A percentile compares a stretch with the other conserved stretches of the same genome.
phyloP scores from a whole-genome alignment of 1,140 invertebrate species.

The Lordiphosa stackelbergi region DNA sequence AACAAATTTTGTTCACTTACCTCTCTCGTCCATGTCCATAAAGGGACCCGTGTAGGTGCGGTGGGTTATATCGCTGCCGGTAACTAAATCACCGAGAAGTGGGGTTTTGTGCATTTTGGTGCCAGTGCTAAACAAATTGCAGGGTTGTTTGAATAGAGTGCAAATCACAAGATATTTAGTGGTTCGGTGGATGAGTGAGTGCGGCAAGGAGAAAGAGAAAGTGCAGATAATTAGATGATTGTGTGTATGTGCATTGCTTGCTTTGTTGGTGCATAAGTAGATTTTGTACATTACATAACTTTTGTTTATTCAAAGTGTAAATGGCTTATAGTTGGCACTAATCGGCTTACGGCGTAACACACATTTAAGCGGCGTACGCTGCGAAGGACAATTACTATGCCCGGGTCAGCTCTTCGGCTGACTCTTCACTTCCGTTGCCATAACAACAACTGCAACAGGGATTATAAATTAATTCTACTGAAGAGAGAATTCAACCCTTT shows the following conservation, averaged over 20 bases:
- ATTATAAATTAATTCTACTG: conserved; percentile 49
- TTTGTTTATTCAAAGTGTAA: conserved; percentile 36
- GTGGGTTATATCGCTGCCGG: conserved; percentile 74
- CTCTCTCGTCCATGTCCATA: conserved; percentile 72
- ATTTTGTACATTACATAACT: conserved; percentile 34
- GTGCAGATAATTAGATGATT: conserved; percentile 7
- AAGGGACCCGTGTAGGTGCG: conserved; percentile 61
- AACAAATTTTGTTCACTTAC: conserved; percentile 41
- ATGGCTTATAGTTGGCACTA: conserved; percentile 42
- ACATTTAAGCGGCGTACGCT: neutral
- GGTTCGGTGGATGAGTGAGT: neutral
- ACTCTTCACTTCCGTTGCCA: conserved; percentile 45
- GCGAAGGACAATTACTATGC: no score
- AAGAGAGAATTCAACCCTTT: neutral
- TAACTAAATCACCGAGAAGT: conserved; percentile 63
- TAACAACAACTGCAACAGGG: conserved; percentile 19
- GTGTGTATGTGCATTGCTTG: conserved; percentile 17
- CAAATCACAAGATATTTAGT: conserved; percentile 29
- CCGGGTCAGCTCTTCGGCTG: conserved; percentile 8
- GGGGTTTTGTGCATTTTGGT: conserved; percentile 69
- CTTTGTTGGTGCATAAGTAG: conserved; percentile 26
- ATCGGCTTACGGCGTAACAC: conserved; percentile 57
- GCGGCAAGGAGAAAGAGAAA: neutral
- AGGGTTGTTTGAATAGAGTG: conserved; percentile 46
- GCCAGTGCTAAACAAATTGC: conserved; percentile 63